A percentile compares a stretch with the other conserved stretches of the same genome.
Evolutionary conservation across 1,140 invertebrate species (phyloP).

Genomic region (Aphelenchoides fujianensis): DNA sequence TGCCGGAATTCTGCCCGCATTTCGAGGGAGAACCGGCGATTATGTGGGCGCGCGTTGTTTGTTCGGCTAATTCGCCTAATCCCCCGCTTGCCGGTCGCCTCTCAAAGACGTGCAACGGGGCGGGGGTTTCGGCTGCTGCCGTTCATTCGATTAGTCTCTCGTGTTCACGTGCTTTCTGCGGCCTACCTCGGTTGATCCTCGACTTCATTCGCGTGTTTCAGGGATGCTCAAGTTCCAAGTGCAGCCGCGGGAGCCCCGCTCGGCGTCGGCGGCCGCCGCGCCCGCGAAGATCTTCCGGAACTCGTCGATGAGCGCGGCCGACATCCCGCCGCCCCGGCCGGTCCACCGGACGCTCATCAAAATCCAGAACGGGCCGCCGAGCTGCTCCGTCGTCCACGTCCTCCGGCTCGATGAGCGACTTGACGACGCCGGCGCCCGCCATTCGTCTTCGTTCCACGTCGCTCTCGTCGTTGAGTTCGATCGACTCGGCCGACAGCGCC

Average conservation of each 20-base stretch:
- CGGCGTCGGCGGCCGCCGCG: neutral
- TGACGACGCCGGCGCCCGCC: neutral
- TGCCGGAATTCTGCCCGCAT: too few species aligned
- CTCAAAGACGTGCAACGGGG: too few species aligned
- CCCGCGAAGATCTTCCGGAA: neutral
- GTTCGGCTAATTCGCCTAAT: constrained; percentile 1
- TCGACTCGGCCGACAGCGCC: constrained; percentile 19
- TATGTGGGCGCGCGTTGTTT: too few species aligned
- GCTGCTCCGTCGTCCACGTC: constrained; percentile 18
- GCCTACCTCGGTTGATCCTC: neutral
- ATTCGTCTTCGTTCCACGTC: constrained; percentile 32
- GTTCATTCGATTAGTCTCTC: too few species aligned
- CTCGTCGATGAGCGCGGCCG: neutral
- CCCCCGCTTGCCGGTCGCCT: too few species aligned
- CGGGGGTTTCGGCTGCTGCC: too few species aligned
- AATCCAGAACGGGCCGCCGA: constrained; percentile 10
- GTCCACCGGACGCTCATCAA: constrained; percentile 12
- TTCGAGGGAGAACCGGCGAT: too few species aligned
- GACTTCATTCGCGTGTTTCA: neutral
- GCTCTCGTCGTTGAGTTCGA: constrained; percentile 29
- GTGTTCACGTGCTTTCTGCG: too few species aligned
- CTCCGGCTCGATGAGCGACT: constrained; percentile 8
- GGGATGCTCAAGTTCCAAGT: constrained; percentile 19
- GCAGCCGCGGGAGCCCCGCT: constrained; percentile 2
- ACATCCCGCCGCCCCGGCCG: constrained; percentile 11